A percentile compares a stretch with the other conserved stretches of the same genome.
Conservation (phyloP, 2,888 invertebrate species). For the Cataglyphis cursor region DNA sequence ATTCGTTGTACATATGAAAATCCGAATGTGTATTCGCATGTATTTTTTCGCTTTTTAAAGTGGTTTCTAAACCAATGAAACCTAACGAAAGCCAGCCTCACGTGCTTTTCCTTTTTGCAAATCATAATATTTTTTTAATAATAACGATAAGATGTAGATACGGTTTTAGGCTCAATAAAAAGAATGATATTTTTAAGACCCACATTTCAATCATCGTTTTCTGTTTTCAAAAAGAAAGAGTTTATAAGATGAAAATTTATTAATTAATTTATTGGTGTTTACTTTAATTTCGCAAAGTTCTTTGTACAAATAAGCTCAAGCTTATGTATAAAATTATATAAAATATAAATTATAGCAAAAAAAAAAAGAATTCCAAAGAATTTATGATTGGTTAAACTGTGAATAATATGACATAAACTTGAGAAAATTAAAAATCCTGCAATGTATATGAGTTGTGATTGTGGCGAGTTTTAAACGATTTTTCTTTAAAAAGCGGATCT, state of each 20-base stretch:
- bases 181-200: not conserved
- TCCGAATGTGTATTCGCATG: slow-evolving; percentile 4
- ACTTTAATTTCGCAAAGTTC: not conserved
- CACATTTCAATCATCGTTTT: not conserved
- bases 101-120: slow-evolving; percentile 13
- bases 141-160: not conserved
- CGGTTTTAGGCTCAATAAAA: not conserved
- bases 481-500: slow-evolving; percentile 10
- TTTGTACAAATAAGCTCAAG: not conserved
- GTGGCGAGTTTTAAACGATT: not conserved
- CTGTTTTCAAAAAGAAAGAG: not conserved
- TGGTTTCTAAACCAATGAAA: not conserved
- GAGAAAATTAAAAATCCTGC: not conserved
- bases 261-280: not conserved
- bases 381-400: not conserved
- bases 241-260: not conserved
- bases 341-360: slow-evolving; percentile 17
- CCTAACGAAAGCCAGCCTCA: slow-evolving; percentile 36
- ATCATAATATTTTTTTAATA: not conserved
- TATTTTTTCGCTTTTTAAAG: not conserved
- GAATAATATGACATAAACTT: not conserved
- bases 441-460: not conserved
- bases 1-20: slow-evolving; percentile 61
- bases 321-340: not conserved
- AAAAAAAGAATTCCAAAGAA: not conserved